phyloP scores from a whole-genome alignment of 2,113 vertebrate genomes.

The Strigops habroptila region DNA sequence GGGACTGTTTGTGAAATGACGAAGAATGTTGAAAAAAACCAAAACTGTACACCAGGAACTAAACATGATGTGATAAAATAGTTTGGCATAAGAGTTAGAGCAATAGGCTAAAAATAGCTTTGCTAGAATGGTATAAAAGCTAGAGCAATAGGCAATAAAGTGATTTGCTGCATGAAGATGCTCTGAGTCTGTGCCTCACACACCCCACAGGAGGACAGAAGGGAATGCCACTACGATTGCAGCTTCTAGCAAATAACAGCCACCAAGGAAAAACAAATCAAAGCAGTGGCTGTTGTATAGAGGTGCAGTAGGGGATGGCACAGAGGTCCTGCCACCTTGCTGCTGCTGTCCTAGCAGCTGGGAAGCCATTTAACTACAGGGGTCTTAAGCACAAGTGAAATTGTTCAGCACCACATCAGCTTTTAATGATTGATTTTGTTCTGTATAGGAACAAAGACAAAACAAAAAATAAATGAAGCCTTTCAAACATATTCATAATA shows the following conservation, averaged over 20 bases:
- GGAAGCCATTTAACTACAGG: not conserved
- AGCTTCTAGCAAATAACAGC: not conserved
- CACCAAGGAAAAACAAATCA: not conserved
- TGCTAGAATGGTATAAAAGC: no score
- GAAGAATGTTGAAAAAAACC: no score
- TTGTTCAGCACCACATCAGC: not conserved
- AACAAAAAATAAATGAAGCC: not conserved
- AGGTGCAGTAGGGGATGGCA: rapidly evolving
- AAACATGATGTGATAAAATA: no score
- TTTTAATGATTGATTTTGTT: not conserved
- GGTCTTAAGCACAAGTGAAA: not conserved
- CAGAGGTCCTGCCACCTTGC: not conserved
- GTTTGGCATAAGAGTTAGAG: no score
- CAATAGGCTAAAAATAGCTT: no score
- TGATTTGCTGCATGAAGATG: no score
- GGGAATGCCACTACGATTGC: not conserved
- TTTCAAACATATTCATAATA: not conserved
- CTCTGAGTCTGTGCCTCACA: no score
- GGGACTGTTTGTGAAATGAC: no score
- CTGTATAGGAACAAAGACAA: not conserved
- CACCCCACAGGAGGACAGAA: no score
- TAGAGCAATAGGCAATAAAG: no score
- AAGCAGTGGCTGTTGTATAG: not conserved
- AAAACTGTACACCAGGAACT: no score
- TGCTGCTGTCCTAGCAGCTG: not conserved